Evolutionary conservation across 2,113 vertebrate species (phyloP), one percentile per base, ranked within the genome.

Genomic region (Columba livia): DNA sequence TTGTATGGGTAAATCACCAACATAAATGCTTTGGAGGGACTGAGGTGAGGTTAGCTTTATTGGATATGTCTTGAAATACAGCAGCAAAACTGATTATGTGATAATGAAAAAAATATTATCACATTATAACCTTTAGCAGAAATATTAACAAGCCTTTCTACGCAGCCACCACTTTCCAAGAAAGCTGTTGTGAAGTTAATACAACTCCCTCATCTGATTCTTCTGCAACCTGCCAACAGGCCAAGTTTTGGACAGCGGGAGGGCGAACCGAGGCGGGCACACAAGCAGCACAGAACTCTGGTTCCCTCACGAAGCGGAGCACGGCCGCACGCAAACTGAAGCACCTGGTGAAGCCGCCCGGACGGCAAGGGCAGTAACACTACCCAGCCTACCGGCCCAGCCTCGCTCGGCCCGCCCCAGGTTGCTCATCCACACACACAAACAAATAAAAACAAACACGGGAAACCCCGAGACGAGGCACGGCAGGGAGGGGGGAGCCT

Each of bases 261-360:
- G 5, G 12, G 12, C 0, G 6, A 58, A 12, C 17, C 6, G 42
- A 5, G 2, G 29, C 2, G 2, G 21, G 9, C 15, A 16, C 36
- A 29, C 1, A 15, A 14, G 18, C 16, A 23, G 1, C 12, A 6
- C 25, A 0, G 4, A 12, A 8, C 24, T 3, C 21, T 1, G 9
- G 10, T 7, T 19, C 17, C 17, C 18, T 8, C 20, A 11, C 25
- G 15, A 13, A 15, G 38, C 7, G 3, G 10, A 24, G 42, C 17
- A 16, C 1, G 26, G 23, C 10, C 19, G 3, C 31, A 7, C 0
- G 12, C 11, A 14, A 36, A 3, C 0, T 0, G 13, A 32, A 23
- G 3, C 7, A 11, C 0, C 13, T 0, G 24, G 1, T 2, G 29
- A 44, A 24, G 16, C 32, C 2, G 3, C 1, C 15, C 15, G 2